Conservation (phyloP, 2,797 vertebrate genomes). For the Microctenopoma steveboyesi region DNA sequence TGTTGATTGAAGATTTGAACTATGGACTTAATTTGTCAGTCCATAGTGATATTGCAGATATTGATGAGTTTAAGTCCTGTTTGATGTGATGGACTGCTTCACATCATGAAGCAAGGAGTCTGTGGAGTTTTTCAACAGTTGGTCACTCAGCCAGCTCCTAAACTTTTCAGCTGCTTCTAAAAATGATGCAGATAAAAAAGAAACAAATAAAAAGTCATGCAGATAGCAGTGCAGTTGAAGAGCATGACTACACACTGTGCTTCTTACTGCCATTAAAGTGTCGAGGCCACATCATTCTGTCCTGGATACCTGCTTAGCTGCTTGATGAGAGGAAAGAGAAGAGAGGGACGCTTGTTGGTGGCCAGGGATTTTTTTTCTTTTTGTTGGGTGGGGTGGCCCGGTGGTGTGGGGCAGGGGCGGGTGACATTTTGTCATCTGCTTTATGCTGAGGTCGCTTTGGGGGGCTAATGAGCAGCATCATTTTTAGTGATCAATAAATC, state of each 20-base stretch:
- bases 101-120: too few species aligned
- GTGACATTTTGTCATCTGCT: constrained; percentile 88
- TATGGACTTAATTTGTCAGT: too few species aligned
- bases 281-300: background rate
- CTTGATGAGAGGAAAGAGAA: background rate
- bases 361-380: constrained; percentile 45
- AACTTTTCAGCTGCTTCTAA: background rate
- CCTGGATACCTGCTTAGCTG: constrained; percentile 13
- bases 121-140: background rate
- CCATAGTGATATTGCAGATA: too few species aligned
- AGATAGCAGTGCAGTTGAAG: too few species aligned
- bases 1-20: too few species aligned
- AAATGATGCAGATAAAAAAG: background rate
- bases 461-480: constrained; percentile 86
- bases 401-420: constrained; percentile 47
- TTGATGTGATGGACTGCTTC: too few species aligned
- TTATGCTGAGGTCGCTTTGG: constrained; percentile 82
- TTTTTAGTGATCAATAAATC: constrained; percentile 90
- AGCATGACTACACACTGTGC: background rate
- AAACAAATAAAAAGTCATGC: background rate
- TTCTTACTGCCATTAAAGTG: background rate
- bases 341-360: constrained; percentile 12
- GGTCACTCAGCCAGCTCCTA: background rate
- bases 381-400: constrained; percentile 27
- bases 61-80: too few species aligned